These are phyloP conservation scores for Halocynthia aurantium DNA, from an alignment of 23 tunicate genomes.

Conservation along the genomic window DNA sequence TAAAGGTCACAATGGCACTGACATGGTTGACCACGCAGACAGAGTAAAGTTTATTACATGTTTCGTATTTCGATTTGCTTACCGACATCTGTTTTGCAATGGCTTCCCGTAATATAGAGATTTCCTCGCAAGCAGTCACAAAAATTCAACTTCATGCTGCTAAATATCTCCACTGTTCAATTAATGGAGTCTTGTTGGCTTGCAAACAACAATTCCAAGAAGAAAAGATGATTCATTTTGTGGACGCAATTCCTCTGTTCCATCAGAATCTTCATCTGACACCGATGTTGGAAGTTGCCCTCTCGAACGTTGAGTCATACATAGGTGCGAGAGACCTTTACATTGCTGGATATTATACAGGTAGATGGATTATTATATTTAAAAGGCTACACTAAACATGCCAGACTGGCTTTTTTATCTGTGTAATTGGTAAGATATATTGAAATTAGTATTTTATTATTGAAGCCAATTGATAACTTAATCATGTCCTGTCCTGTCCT, in stretches of 20 bases:
- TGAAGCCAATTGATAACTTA: too few species aligned
- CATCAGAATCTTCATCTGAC: slow-evolving; percentile 78
- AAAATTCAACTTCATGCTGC: slow-evolving; percentile 88
- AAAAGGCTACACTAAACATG: too few species aligned
- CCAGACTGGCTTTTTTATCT: too few species aligned
- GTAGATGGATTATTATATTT: too few species aligned
- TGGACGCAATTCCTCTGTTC: slow-evolving; percentile 79
- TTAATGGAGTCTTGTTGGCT: slow-evolving; percentile 82
- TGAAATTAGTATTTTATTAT: too few species aligned
- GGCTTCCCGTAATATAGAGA: slow-evolving; percentile 50
- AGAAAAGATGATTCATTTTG: slow-evolving; percentile 39
- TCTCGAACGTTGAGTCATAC: slow-evolving; percentile 63
- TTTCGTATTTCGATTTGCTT: too few species aligned
- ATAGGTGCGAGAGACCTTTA: slow-evolving; percentile 40
- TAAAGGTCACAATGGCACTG: too few species aligned
- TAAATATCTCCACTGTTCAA: slow-evolving; percentile 93
- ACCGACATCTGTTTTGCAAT: background rate
- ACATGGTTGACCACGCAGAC: too few species aligned
- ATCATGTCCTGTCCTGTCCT: too few species aligned
- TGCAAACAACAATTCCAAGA: slow-evolving; percentile 38
- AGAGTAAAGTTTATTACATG: too few species aligned
- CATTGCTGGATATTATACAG: slow-evolving; percentile 92
- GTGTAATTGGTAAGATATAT: too few species aligned
- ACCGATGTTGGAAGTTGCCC: slow-evolving; percentile 92
- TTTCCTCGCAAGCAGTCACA: slow-evolving; percentile 51